phyloP scores from a whole-genome alignment of 2,888 invertebrate species.

The Allygus modestus region DNA sequence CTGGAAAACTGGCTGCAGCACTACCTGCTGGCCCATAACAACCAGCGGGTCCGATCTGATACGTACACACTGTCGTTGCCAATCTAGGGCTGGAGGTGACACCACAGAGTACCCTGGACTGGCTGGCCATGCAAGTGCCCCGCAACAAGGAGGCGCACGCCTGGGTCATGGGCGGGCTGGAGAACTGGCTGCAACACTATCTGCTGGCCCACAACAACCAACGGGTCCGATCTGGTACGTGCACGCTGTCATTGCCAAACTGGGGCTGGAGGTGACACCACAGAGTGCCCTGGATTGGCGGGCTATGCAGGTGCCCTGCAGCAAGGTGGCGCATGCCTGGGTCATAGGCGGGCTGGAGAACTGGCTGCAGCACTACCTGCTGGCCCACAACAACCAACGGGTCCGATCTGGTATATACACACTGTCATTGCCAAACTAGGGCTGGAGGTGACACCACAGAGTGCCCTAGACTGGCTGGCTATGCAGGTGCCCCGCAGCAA shows the following conservation, averaged over 20 bases:
- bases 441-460: constrained; percentile 93
- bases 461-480: constrained; percentile 95
- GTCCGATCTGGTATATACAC: constrained; percentile 93
- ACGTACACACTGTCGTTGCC: no score
- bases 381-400: constrained; percentile 90
- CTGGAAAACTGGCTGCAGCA: constrained; percentile 95
- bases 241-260: no score
- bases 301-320: constrained; percentile 88
- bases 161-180: constrained; percentile 95
- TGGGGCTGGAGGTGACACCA: constrained; percentile 93
- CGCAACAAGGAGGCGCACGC: constrained; percentile 94
- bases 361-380: constrained; percentile 93
- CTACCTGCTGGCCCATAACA: constrained; percentile 90
- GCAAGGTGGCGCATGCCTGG: constrained; percentile 93
- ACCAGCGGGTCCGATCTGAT: constrained; percentile 91
- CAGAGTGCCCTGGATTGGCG: constrained; percentile 96
- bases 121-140: constrained; percentile 90
- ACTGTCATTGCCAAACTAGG: no score
- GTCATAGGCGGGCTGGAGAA: constrained; percentile 94
- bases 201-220: constrained; percentile 91
- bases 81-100: constrained; percentile 94
- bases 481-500: constrained; percentile 90
- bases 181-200: constrained; percentile 94
- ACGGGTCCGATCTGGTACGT: constrained; percentile 87
- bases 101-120: constrained; percentile 94